Evolutionary conservation across 2,113 vertebrate species (phyloP).

Genomic region (Leptobrachium leishanense): DNA sequence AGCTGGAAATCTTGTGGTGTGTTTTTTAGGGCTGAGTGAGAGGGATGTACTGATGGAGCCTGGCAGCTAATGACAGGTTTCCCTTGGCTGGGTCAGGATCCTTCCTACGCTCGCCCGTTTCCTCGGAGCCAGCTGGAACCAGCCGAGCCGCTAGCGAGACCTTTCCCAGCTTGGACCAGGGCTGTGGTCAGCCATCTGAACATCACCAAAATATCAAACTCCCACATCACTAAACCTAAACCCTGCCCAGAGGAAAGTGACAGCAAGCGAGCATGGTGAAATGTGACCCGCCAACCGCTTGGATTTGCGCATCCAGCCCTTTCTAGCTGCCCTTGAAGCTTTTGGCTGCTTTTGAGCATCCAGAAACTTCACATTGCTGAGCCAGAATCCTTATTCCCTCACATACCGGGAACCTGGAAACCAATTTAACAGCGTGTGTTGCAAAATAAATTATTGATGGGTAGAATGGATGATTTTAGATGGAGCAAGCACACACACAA

Average conservation of each 20-base stretch:
- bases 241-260: neutral
- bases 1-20: constrained; percentile 9
- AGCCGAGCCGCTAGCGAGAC: neutral
- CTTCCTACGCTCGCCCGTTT: constrained; percentile 10
- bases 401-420: neutral
- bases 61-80: constrained; percentile 34
- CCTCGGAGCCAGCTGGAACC: constrained; percentile 28
- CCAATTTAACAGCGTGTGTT: no score
- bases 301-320: no score
- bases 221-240: neutral
- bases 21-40: constrained; percentile 9
- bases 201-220: neutral
- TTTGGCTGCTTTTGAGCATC: neutral
- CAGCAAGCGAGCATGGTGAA: no score
- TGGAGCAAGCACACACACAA: no score
- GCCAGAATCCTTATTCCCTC: no score
- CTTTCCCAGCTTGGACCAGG: neutral
- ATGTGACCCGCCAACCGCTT: no score
- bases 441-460: no score
- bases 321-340: no score
- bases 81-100: constrained; percentile 14
- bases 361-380: neutral
- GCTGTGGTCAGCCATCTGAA: neutral
- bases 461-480: no score
- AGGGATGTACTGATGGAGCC: constrained; percentile 2